Conservation (phyloP, 2,113 vertebrate genomes). For the Rhabdornis inornatus region DNA sequence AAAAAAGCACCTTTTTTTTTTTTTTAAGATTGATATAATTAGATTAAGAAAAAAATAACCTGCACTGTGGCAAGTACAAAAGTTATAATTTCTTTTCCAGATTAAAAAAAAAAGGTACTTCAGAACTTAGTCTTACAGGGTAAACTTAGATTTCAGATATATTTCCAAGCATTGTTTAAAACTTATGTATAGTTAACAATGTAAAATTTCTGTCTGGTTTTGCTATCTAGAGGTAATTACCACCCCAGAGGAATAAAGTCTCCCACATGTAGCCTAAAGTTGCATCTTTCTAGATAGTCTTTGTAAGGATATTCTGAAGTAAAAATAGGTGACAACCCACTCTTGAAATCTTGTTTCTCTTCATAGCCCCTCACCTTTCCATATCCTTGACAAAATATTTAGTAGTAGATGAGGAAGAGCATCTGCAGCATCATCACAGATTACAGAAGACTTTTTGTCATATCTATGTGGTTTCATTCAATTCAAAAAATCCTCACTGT, state of each 20-base stretch:
- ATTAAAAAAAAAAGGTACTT: background rate
- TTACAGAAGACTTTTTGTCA: background rate
- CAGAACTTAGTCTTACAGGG: background rate
- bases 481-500: background rate
- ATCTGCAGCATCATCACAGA: background rate
- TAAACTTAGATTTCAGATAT: background rate
- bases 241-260: background rate
- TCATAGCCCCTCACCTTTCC: background rate
- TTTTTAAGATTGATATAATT: background rate
- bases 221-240: background rate
- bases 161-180: background rate
- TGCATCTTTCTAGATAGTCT: background rate
- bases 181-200: background rate
- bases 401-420: background rate
- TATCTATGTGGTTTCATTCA: background rate
- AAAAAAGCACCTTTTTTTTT: background rate
- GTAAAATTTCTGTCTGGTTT: background rate
- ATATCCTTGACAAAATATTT: background rate
- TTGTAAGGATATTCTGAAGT: background rate
- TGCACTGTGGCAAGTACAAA: background rate
- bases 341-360: background rate
- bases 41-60: background rate
- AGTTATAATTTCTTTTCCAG: background rate
- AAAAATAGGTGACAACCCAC: background rate
- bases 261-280: background rate